Base-by-base conservation (phyloP, 1,140 invertebrate species). In the Drosophila truncata region DNA sequence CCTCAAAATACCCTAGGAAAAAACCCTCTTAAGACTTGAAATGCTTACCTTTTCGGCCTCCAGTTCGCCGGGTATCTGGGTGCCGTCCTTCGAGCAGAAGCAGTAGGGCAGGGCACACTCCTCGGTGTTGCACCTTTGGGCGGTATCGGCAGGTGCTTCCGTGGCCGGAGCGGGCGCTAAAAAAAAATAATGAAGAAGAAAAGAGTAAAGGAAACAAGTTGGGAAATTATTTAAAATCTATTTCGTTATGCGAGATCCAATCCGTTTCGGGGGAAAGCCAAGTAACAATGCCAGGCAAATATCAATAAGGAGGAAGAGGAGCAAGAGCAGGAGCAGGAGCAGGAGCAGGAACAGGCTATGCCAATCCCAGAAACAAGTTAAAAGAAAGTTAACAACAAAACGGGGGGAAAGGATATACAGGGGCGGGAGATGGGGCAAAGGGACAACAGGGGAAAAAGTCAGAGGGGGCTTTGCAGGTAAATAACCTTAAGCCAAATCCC, bases 71-170 rank as follows among this genome's bases (percentile, higher is more conserved):
- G 97, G 97, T 80, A 98, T 97, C 31, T 95, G 93, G 1, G 97
- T 98, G 9, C 97, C 97, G 93, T 98, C 97, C 88, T 96, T 96
- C 7, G 97, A 98, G 92, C 98, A 99, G 93, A 97, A 98, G 91
- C 98, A 99, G 83, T 98, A 97, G 9, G 98, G 98, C 61, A 99
- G 94, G 52, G 94, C 91, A 88, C 98, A 99, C 44, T 95, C 94
- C 1, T 95, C 93, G 2, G 94, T 93, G 78, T 98, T 95, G 91
- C 98, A 99, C 91, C 95, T 96, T 41, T 94, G 94, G 4, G 97
- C 97, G 66, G 96, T 93, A 91, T 98, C 97, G 33, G 94, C 93
- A 5, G 97, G 96, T 7, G 96, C 94, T 92, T 97, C 97, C 2
- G 97, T 98, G 39, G 95, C 94, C 3, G 97, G 96, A 13, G 96